Percentiles rank a stretch among this genome's conserved stretches.
Conservation (phyloP, 2,888 invertebrate species). For the Stenodema calcarata region DNA sequence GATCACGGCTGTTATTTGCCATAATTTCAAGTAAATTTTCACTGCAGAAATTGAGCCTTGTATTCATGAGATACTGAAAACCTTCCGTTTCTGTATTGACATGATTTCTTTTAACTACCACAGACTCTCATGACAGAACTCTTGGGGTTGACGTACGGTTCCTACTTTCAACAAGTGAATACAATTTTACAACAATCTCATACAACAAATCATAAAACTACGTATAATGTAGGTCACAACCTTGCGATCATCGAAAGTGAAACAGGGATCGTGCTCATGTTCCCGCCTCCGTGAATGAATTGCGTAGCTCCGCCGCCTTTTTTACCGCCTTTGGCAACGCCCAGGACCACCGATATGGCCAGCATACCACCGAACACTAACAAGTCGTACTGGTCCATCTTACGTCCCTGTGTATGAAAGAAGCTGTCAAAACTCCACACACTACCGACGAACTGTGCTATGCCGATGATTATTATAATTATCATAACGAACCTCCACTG, state of each 20-base stretch:
- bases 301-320: slow-evolving; percentile 58
- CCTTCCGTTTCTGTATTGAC: too few species aligned
- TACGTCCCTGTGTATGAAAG: background rate
- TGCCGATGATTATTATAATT: background rate
- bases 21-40: too few species aligned
- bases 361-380: slow-evolving; percentile 61
- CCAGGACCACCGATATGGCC: slow-evolving; percentile 60
- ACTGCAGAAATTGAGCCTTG: too few species aligned
- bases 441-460: background rate
- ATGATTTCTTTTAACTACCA: too few species aligned
- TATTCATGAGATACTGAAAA: too few species aligned
- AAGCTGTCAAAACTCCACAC: background rate
- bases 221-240: slow-evolving; percentile 56
- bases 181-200: too few species aligned
- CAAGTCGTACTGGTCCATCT: slow-evolving; percentile 59
- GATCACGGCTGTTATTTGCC: too few species aligned
- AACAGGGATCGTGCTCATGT: slow-evolving; percentile 63
- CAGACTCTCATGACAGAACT: too few species aligned
- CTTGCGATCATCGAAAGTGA: slow-evolving; percentile 64
- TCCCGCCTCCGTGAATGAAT: slow-evolving; percentile 62
- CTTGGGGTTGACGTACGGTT: too few species aligned
- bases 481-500: background rate
- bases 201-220: too few species aligned
- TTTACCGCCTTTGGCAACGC: slow-evolving; percentile 60
- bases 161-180: too few species aligned